A percentile compares a stretch with the other conserved stretches of the same genome.
These are phyloP conservation scores for Blennius ocellaris DNA, from an alignment of 2,113 vertebrate genomes.

Conservation along the genomic window DNA sequence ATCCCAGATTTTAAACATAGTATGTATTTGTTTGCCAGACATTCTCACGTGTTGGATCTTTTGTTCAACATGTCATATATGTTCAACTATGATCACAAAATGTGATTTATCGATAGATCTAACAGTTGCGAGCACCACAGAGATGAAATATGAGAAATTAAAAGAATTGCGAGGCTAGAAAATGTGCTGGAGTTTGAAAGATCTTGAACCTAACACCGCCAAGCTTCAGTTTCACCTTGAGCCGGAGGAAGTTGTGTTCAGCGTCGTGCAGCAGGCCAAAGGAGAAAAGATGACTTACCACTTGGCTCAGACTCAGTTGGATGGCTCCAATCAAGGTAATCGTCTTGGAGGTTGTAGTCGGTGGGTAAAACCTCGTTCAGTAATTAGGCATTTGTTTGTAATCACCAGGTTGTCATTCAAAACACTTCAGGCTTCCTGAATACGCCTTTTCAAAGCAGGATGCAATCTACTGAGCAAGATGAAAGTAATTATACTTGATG, in stretches of 20 bases:
- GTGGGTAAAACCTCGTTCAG: conserved; percentile 8
- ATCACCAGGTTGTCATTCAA: conserved; percentile 42
- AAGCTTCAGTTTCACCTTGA: too few species aligned
- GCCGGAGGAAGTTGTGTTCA: too few species aligned
- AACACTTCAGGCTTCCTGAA: conserved; percentile 21
- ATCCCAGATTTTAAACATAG: too few species aligned
- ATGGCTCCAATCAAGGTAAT: conserved; percentile 47
- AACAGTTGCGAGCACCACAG: too few species aligned
- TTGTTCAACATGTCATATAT: too few species aligned
- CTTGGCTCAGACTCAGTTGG: conserved; percentile 7
- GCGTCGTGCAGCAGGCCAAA: not conserved
- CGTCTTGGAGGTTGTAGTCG: conserved; percentile 1
- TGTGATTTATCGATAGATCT: too few species aligned
- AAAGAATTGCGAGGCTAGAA: conserved; percentile 5
- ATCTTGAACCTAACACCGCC: conserved; percentile 1
- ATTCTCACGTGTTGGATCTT: too few species aligned
- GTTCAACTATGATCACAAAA: too few species aligned
- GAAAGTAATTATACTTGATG: conserved; percentile 23
- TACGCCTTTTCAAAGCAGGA: conserved; percentile 27
- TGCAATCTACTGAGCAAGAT: conserved; percentile 7
- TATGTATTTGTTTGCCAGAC: too few species aligned
- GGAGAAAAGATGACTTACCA: not conserved
- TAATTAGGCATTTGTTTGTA: conserved; percentile 43
- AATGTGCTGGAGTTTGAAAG: not conserved
- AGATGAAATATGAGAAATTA: not conserved